Evolutionary conservation across 2,888 invertebrate genomes (phyloP), one percentile per base, ranked within the genome.

Genomic region (Gisinianus flammeolus): DNA sequence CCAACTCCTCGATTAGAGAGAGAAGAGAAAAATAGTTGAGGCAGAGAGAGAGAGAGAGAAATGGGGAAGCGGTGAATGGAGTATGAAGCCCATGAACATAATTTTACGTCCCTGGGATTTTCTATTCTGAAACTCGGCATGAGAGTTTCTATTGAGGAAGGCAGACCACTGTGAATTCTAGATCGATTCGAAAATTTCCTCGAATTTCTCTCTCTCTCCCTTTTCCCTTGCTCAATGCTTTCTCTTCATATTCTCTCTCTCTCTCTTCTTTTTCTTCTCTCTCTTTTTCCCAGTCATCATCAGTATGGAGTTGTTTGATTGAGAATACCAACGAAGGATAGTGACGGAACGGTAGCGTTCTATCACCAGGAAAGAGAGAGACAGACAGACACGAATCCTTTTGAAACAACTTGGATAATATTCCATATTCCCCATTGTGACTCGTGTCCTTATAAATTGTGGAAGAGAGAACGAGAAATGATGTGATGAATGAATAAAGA

Each of bases 141-240:
- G 54, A 5, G n/a, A n/a, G n/a, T n/a, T n/a, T n/a, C n/a, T n/a
- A n/a, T n/a, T n/a, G n/a, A 44, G 54, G 54, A 54, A 54, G 54
- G 54, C n/a, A 54, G 54, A 54, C 54, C 54, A 54, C 54, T 54
- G 54, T 54, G 54, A 54, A 54, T 54, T 54, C 16, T n/a, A 54
- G 54, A 54, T 54, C 54, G 54, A 54, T 54, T 54, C 54, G n/a
- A 54, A 16, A 54, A 54, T 54, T 54, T 19, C 54, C 54, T 54
- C 44, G 16, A 16, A 44, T 44, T 6, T n/a, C 44, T 44, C 44
- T 44, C 16, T 44, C 16, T 16, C 44, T 44, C 44, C 44, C 54
- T n/a, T n/a, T n/a, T 54, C 54, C 54, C 54, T 54, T n/a, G 8
- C 6, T 44, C 16, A 10, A 6, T 44, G 16, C 44, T 54, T 16